Base-by-base conservation (phyloP, 2,888 invertebrate genomes). In the Melieria crassipennis region DNA sequence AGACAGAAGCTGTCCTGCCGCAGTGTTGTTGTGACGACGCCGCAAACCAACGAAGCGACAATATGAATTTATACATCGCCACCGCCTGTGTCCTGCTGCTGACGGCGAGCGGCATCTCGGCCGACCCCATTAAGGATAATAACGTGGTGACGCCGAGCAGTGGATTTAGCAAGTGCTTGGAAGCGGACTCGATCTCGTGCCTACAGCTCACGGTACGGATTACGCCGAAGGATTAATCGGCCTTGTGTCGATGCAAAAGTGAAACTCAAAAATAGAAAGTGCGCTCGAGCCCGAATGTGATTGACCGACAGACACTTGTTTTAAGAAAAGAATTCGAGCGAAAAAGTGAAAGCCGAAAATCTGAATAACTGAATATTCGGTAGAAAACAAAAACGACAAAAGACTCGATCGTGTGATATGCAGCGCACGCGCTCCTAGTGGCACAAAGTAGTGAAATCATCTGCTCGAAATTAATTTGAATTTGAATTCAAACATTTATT, bases 121-220 rank as follows among this genome's bases (percentile, higher is more conserved):
- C 82, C 78, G 83, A 84, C 81, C 81, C 82, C 76, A 79, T 78
- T 73, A 80, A 83, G 79, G 80, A 80, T 78, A 79, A 75, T 73
- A 74, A 74, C 71, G 75, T 60, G 48, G 73, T 72, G 48, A 66
- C 74, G 61, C 79, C 80, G 75, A 73, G 83, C 65, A 85, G 87
- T 75, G 86, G 79, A 77, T 85, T 90, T 78, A 87, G 89, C 79
- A 88, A 89, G 78, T 91, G 91, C 80, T 86, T 91, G 75, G 86
- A 88, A 77, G 88, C 88, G 81, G 91, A 91, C 86, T 91, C 91
- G 72, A 91, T 91, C 76, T 89, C 90, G 77, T 91, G 91, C 86
- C 85, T 91, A 73, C 91, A 91, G 85, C 87, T 89, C 79, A 88
- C 88, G 87, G 88, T 88, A 86, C 84, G 87, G 81, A 83, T 82